Conservation (phyloP, 2,113 vertebrate species). For the Illadopsis cleaveri region DNA sequence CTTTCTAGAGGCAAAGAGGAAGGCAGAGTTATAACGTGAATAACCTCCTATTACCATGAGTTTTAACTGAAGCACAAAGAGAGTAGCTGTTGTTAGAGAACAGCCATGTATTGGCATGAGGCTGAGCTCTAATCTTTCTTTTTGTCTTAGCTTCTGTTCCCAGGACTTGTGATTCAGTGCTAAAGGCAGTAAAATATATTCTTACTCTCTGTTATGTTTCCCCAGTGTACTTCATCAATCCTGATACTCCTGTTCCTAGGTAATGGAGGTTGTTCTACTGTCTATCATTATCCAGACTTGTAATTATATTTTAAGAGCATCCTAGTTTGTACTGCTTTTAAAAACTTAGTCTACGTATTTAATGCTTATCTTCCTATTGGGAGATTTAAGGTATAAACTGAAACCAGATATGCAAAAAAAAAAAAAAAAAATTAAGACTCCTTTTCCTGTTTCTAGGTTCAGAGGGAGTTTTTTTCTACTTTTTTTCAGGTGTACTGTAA, state of each 20-base stretch:
- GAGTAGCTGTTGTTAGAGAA: not conserved
- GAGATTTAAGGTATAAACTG: not conserved
- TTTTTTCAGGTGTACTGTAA: not conserved
- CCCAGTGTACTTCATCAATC: not conserved
- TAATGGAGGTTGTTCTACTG: not conserved
- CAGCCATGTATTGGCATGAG: not conserved
- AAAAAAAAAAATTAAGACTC: not conserved
- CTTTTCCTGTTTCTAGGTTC: not conserved
- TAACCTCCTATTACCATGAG: not conserved
- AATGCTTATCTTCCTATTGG: not conserved
- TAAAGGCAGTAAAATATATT: not conserved
- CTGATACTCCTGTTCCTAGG: not conserved
- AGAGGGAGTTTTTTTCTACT: accelerated
- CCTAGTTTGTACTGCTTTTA: not conserved
- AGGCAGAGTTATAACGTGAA: not conserved
- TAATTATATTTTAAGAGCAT: not conserved
- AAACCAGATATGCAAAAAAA: not conserved
- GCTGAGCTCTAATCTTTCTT: not conserved
- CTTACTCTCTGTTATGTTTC: not conserved
- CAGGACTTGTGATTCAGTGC: not conserved
- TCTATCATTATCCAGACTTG: not conserved
- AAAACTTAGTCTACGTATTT: not conserved
- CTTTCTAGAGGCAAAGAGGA: not conserved
- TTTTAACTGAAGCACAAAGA: not conserved
- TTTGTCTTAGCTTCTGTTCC: not conserved